Conservation (phyloP, 2,113 vertebrate genomes). For the Urocolius indicus region DNA sequence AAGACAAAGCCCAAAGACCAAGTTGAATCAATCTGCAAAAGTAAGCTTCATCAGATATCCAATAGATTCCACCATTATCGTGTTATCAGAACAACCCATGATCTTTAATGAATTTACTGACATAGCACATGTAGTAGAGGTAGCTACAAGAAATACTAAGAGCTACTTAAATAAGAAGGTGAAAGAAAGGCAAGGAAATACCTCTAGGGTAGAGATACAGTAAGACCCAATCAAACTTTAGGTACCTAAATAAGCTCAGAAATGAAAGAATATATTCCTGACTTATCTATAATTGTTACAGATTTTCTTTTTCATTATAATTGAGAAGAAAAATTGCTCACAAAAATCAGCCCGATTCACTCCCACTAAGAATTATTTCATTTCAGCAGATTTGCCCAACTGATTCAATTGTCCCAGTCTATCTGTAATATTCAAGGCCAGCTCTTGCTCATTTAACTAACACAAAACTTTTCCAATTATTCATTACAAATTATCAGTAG, state of each 20-base stretch:
- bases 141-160: neutral
- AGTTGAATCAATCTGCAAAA: neutral
- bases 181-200: neutral
- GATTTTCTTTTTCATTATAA: neutral
- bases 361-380: neutral
- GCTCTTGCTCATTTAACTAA: neutral
- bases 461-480: neutral
- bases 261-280: neutral
- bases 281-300: neutral
- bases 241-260: neutral
- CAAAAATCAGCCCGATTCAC: neutral
- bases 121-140: neutral
- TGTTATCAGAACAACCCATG: neutral
- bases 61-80: neutral
- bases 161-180: neutral
- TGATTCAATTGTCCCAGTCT: neutral
- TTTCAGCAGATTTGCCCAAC: neutral
- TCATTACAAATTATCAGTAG: neutral
- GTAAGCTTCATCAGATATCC: neutral
- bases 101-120: neutral
- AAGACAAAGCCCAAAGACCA: neutral
- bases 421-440: neutral
- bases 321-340: neutral
- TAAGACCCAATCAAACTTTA: neutral
- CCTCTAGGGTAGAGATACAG: neutral